These are phyloP conservation scores for Gymnopithys bicolor DNA, from an alignment of 2,797 vertebrate genomes.

Conservation along the genomic window DNA sequence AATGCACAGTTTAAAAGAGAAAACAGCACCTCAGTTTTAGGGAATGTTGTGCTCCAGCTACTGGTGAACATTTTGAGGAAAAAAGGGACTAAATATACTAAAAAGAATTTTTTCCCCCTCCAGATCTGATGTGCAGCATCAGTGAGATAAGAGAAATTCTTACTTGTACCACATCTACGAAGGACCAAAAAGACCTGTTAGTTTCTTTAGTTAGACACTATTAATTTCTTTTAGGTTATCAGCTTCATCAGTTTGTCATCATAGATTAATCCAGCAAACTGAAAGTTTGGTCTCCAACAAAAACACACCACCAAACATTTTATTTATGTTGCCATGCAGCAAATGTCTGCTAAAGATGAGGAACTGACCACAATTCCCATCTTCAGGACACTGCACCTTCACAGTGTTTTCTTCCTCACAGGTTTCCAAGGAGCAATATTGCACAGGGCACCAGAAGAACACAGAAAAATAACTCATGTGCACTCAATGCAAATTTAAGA, in stretches of 20 bases:
- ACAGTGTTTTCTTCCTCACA: neutral
- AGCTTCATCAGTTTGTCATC: neutral
- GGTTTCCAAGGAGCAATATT: neutral
- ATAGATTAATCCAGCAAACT: neutral
- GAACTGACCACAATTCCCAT: neutral
- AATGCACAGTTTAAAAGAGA: neutral
- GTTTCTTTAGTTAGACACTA: neutral
- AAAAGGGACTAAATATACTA: neutral
- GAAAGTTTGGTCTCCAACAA: neutral
- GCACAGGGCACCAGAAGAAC: neutral
- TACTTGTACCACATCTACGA: neutral
- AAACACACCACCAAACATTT: neutral
- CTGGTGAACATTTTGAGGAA: neutral
- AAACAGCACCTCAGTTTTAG: neutral
- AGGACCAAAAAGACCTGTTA: neutral
- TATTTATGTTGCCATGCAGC: neutral
- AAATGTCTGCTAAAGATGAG: neutral
- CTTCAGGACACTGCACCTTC: neutral
- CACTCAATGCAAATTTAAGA: neutral
- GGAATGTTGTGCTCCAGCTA: neutral
- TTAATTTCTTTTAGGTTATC: neutral
- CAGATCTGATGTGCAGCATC: neutral
- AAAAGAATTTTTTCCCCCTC: neutral
- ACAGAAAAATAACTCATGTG: neutral
- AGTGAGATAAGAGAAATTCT: neutral